phyloP scores from a whole-genome alignment of 2,888 invertebrate species.

The Xestoiulus laeticollis region DNA sequence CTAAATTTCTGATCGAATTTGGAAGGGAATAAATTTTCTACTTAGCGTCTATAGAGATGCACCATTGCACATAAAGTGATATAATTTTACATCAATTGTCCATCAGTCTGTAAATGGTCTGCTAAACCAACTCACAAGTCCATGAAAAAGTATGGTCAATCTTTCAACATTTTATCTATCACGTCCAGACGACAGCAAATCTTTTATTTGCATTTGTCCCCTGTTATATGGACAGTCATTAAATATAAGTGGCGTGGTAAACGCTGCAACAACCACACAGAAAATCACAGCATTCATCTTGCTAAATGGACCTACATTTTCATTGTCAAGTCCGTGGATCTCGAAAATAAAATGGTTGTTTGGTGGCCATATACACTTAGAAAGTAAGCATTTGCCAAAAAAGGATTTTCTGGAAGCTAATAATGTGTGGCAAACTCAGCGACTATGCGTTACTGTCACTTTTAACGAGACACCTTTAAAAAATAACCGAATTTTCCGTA shows the following conservation, averaged over 20 bases:
- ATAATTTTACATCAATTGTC: neutral
- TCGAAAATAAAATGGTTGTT: neutral
- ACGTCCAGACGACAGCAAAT: neutral
- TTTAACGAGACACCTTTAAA: neutral
- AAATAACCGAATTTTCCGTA: neutral
- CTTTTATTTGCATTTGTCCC: constrained; percentile 23
- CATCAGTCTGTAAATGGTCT: neutral
- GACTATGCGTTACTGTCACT: neutral
- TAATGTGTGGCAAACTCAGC: neutral
- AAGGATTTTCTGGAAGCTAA: constrained; percentile 23
- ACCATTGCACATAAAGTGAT: neutral
- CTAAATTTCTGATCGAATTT: neutral
- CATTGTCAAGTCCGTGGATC: neutral
- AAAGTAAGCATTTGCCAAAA: neutral
- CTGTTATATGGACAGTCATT: constrained; percentile 2
- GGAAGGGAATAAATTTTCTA: neutral
- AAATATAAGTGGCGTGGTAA: constrained; percentile 27
- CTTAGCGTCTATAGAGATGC: neutral
- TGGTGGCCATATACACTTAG: neutral
- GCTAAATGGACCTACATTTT: neutral
- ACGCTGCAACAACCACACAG: constrained; percentile 8
- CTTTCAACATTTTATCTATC: constrained; percentile 25
- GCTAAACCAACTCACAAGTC: neutral
- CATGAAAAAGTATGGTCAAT: neutral
- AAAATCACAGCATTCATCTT: neutral